Conservation (phyloP, 2,797 vertebrate genomes). For the Poeciliopsis turneri region DNA sequence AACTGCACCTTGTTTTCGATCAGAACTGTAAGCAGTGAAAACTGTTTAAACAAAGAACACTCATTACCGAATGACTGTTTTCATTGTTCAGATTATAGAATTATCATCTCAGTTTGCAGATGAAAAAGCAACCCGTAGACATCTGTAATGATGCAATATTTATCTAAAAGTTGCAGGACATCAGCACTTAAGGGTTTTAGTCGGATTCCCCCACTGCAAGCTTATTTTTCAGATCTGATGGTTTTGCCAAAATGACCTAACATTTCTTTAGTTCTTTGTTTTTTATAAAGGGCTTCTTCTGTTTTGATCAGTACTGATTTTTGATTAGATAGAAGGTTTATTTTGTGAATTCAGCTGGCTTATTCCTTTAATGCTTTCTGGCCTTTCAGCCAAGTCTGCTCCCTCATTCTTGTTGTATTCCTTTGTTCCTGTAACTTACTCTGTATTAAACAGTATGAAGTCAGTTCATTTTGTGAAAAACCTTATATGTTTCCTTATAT, state of each 20-base stretch:
- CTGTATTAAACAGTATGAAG: neutral
- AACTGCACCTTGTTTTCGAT: too few species aligned
- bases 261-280: neutral
- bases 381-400: neutral
- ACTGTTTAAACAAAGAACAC: neutral
- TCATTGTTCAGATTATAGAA: neutral
- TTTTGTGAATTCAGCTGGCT: neutral
- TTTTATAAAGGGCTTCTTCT: neutral
- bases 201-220: neutral
- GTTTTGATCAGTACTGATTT: neutral
- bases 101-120: neutral
- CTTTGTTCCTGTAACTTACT: neutral
- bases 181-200: neutral
- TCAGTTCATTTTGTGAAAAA: neutral
- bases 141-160: too few species aligned
- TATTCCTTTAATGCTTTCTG: neutral
- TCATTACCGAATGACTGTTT: neutral
- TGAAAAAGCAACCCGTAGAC: neutral
- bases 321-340: conserved; percentile 2
- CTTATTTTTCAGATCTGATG: neutral
- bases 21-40: neutral
- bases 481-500: neutral
- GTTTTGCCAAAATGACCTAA: neutral
- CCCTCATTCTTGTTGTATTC: neutral
- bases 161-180: neutral